Percentiles rank a stretch among this genome's conserved stretches.
These are phyloP conservation scores for Anastrepha obliqua DNA, from an alignment of 1,140 invertebrate species.

Conservation along the genomic window DNA sequence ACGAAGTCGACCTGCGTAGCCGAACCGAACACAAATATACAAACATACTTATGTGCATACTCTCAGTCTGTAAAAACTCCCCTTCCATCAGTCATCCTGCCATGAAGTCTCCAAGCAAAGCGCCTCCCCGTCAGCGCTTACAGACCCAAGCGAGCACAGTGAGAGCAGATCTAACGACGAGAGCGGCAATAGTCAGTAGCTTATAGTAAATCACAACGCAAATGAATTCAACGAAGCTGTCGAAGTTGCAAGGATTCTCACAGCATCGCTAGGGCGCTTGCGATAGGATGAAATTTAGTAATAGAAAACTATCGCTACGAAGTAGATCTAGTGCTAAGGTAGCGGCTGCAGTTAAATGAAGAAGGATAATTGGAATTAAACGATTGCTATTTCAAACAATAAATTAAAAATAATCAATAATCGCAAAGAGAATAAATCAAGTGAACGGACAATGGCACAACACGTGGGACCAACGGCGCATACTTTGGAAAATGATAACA, in stretches of 20 bases:
- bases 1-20: background rate
- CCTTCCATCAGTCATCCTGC: background rate
- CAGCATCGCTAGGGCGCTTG: constrained; percentile 40
- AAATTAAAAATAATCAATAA: constrained; percentile 16
- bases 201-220: constrained; percentile 13
- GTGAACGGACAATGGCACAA: background rate
- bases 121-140: constrained; percentile 38
- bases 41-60: background rate
- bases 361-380: background rate
- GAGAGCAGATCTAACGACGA: constrained; percentile 46
- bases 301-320: constrained; percentile 12
- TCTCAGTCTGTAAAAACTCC: background rate
- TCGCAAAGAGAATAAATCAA: background rate
- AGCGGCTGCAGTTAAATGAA: background rate
- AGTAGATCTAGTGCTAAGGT: constrained; percentile 24
- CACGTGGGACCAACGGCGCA: background rate
- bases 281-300: constrained; percentile 28
- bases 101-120: background rate
- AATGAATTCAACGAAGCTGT: constrained; percentile 27
- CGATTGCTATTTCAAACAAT: background rate
- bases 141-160: constrained; percentile 38
- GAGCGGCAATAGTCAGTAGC: background rate
- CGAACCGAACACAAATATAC: background rate
- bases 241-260: constrained; percentile 9
- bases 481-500: constrained; percentile 32